phyloP scores from a whole-genome alignment of 2,888 invertebrate genomes.

The Archaeoteleia sp. region DNA sequence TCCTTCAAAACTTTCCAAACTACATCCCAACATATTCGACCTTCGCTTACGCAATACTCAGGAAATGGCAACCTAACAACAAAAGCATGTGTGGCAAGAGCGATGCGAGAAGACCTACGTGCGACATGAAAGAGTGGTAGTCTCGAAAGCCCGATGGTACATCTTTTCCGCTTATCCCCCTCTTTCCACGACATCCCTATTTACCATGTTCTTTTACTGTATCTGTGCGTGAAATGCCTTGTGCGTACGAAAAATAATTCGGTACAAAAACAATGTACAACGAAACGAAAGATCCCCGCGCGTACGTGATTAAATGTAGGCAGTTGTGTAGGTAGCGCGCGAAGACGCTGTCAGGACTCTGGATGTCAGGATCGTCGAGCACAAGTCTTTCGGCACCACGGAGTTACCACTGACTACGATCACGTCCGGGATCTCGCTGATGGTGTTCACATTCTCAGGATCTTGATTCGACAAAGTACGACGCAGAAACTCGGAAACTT shows the following conservation, averaged over 20 bases:
- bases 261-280: not conserved
- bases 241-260: slow-evolving; percentile 45
- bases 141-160: slow-evolving; percentile 55
- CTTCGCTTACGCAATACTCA: too few species aligned
- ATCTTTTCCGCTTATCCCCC: slow-evolving; percentile 61
- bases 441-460: slow-evolving; percentile 45
- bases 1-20: too few species aligned
- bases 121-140: slow-evolving; percentile 69
- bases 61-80: slow-evolving; percentile 51
- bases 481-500: too few species aligned
- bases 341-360: slow-evolving; percentile 70
- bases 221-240: slow-evolving; percentile 46
- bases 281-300: slow-evolving; percentile 34
- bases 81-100: slow-evolving; percentile 55
- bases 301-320: slow-evolving; percentile 69
- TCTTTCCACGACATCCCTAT: slow-evolving; percentile 61
- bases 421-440: slow-evolving; percentile 67
- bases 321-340: slow-evolving; percentile 72
- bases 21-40: too few species aligned
- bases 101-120: slow-evolving; percentile 70
- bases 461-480: too few species aligned
- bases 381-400: slow-evolving; percentile 65
- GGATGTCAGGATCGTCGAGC: slow-evolving; percentile 69
- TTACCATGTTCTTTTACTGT: slow-evolving; percentile 36
- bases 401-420: slow-evolving; percentile 63